Evolutionary conservation across 1,140 invertebrate genomes (phyloP).

Genomic region (Hylyphantes graminicola): DNA sequence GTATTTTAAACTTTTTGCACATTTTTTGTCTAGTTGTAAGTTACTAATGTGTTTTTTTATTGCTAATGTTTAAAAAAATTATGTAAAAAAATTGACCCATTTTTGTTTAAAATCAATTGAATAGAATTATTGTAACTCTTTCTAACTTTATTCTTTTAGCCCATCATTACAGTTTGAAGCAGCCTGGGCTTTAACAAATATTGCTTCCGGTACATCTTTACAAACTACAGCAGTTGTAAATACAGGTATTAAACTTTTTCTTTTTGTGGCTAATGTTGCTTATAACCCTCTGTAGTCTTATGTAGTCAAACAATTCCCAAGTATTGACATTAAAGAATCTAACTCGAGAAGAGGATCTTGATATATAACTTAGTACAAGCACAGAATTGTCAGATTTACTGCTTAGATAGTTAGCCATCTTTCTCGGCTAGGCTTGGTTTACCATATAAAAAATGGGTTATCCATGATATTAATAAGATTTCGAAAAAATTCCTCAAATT

Average conservation of each 20-base stretch:
- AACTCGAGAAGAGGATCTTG: too few relatives aligned
- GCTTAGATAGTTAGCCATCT: too few relatives aligned
- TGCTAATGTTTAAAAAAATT: not conserved
- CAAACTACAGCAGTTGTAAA: conserved; percentile 90
- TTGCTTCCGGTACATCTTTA: conserved; percentile 92
- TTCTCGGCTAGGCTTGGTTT: too few relatives aligned
- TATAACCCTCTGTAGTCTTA: too few relatives aligned
- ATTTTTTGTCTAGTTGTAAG: not conserved
- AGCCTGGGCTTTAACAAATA: conserved; percentile 98
- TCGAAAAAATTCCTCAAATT: too few relatives aligned
- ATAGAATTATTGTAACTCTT: not conserved
- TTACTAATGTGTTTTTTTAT: not conserved
- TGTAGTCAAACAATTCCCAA: too few relatives aligned
- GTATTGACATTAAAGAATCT: too few relatives aligned
- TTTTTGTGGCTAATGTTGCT: not conserved
- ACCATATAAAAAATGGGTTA: too few relatives aligned
- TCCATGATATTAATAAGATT: too few relatives aligned
- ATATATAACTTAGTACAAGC: too few relatives aligned
- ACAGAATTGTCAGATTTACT: too few relatives aligned
- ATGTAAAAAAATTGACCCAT: not conserved
- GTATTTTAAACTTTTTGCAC: not conserved
- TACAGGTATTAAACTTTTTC: conserved; percentile 59
- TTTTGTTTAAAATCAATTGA: not conserved
- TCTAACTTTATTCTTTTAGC: conserved; percentile 70
- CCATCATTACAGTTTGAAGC: conserved; percentile 95